These are phyloP conservation scores for Nannospalax galili DNA, from an alignment of 2,113 vertebrate genomes.

Conservation along the genomic window DNA sequence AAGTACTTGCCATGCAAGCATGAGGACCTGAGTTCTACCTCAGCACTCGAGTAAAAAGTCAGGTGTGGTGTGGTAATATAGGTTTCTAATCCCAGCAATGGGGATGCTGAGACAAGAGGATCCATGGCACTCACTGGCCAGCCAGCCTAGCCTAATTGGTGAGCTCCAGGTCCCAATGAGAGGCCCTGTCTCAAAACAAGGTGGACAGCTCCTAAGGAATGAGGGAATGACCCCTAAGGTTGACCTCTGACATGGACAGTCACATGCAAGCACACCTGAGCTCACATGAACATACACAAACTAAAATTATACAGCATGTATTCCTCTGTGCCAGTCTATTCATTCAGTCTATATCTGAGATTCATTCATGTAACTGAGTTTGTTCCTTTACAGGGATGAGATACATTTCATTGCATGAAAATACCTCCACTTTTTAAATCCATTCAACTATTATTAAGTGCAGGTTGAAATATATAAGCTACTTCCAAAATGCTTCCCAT, in stretches of 20 bases:
- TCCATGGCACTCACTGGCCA: not conserved
- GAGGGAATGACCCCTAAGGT: not conserved
- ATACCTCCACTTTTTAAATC: slow-evolving; percentile 17
- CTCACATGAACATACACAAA: not conserved
- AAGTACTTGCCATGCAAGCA: not conserved
- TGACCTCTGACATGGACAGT: not conserved
- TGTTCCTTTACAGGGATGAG: slow-evolving; percentile 25
- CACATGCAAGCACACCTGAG: no score
- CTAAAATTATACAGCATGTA: not conserved
- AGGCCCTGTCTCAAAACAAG: not conserved
- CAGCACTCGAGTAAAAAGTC: not conserved
- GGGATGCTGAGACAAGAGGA: not conserved
- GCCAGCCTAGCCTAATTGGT: not conserved
- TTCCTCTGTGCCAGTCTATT: slow-evolving; percentile 23
- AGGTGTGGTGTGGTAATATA: no score
- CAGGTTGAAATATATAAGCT: slow-evolving; percentile 42
- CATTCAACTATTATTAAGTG: not conserved
- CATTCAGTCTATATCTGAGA: not conserved
- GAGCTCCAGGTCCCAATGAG: not conserved
- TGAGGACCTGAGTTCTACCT: not conserved
- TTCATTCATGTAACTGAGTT: not conserved
- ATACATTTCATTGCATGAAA: slow-evolving; percentile 18
- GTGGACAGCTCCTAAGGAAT: not conserved
- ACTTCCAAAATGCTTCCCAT: not conserved
- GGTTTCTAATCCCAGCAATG: not conserved